phyloP scores from a whole-genome alignment of 1,140 invertebrate genomes.

The Globodera rostochiensis region DNA sequence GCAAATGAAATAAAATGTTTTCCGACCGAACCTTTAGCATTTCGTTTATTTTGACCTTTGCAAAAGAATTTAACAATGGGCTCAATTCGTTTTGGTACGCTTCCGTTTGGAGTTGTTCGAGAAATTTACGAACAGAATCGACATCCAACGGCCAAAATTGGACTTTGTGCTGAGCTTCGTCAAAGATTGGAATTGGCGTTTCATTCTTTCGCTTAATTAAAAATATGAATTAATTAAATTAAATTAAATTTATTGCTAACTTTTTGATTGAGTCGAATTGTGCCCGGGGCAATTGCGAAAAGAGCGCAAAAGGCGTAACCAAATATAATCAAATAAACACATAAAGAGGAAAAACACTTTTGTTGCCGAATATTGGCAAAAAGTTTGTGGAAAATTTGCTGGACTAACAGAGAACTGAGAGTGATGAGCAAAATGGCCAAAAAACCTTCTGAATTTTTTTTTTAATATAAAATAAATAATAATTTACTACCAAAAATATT shows the following conservation, averaged over 20 bases:
- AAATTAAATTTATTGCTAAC: not conserved
- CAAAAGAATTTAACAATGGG: not conserved
- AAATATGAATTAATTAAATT: not conserved
- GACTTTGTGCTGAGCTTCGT: not conserved
- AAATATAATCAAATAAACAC: not conserved
- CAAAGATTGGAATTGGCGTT: not conserved
- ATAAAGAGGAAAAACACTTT: not conserved
- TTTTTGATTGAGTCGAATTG: not conserved
- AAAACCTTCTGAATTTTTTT: not conserved
- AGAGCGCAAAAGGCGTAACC: not conserved
- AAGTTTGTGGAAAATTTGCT: not conserved
- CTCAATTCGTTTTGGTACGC: not conserved
- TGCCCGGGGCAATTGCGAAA: not conserved
- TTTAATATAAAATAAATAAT: not conserved
- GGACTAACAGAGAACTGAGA: not conserved
- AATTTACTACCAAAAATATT: not conserved
- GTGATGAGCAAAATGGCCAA: not conserved
- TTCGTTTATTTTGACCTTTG: conserved; percentile 14
- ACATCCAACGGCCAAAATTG: not conserved
- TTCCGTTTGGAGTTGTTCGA: not conserved
- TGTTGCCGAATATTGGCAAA: not conserved
- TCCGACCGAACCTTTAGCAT: not conserved
- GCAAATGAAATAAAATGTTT: not conserved
- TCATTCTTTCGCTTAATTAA: not conserved
- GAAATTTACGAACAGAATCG: not conserved